phyloP scores from a whole-genome alignment of 2,888 invertebrate species.

The Arctia plantaginis region DNA sequence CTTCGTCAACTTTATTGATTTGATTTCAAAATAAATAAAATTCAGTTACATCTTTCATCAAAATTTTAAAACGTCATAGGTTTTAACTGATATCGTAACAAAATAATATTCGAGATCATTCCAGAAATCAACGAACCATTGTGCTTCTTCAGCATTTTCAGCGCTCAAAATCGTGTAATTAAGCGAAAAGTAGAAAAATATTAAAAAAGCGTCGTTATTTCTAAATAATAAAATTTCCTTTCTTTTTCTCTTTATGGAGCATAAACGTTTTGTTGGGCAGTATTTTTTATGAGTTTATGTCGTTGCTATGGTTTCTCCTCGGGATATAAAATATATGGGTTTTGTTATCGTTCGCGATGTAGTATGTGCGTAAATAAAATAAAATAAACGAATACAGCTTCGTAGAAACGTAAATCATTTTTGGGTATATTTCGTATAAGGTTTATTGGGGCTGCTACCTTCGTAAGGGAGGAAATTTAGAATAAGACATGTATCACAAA shows the following conservation, averaged over 20 bases:
- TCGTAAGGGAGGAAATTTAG: not conserved
- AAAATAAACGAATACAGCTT: not conserved
- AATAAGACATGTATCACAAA: not conserved
- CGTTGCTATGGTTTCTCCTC: slow-evolving; percentile 4
- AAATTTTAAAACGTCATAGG: no score
- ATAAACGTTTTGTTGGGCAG: slow-evolving; percentile 35
- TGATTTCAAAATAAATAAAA: no score
- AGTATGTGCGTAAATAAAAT: slow-evolving; percentile 10
- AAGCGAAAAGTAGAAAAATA: slow-evolving; percentile 26
- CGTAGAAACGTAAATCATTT: slow-evolving; percentile 13
- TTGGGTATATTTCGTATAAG: not conserved
- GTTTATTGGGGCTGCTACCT: slow-evolving; percentile 2
- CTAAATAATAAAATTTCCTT: slow-evolving; percentile 29
- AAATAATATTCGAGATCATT: not conserved
- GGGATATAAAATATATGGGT: slow-evolving; percentile 10
- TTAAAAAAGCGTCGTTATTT: slow-evolving; percentile 23
- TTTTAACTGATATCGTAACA: not conserved
- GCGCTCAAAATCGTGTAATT: slow-evolving; percentile 19
- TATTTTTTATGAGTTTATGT: slow-evolving; percentile 33
- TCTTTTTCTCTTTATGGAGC: slow-evolving; percentile 23
- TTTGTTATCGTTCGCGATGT: slow-evolving; percentile 8
- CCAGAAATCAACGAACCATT: not conserved
- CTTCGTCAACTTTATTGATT: no score
- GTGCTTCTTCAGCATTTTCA: not conserved
- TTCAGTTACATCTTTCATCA: no score